Percentiles rank a stretch among this genome's conserved stretches.
These are phyloP conservation scores for Gallinago undulata DNA, from an alignment of 2,113 vertebrate genomes.

Conservation along the genomic window DNA sequence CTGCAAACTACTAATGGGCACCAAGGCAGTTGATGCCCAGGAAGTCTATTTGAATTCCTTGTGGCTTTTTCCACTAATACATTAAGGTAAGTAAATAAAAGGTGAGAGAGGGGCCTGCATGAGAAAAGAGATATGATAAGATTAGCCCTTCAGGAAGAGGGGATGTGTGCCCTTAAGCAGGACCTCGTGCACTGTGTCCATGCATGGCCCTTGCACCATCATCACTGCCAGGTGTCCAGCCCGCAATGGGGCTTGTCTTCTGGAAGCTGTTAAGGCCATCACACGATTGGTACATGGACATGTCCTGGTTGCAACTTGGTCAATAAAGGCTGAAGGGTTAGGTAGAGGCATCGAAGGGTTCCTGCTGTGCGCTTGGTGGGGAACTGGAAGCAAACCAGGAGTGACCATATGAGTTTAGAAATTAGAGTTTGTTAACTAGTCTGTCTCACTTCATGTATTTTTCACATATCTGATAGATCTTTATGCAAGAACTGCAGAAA, in stretches of 20 bases:
- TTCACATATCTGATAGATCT: neutral
- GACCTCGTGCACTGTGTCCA: neutral
- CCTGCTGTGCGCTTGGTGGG: neutral
- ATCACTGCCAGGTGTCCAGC: neutral
- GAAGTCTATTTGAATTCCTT: neutral
- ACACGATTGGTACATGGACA: fast-evolving
- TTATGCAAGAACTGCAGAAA: neutral
- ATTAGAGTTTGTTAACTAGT: neutral
- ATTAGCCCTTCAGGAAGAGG: neutral
- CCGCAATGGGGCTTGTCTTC: neutral
- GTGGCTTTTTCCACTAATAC: neutral
- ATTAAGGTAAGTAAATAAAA: neutral
- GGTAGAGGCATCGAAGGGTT: neutral
- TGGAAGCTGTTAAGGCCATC: neutral
- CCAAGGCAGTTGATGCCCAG: neutral
- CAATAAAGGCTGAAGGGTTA: neutral
- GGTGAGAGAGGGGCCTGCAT: neutral
- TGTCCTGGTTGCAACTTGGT: neutral
- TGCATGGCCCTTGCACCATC: neutral
- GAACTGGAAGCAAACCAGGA: neutral
- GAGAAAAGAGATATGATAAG: neutral
- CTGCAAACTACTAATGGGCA: neutral
- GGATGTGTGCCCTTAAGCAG: neutral
- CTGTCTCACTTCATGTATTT: neutral
- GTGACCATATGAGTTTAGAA: neutral